Base-by-base conservation (phyloP, 2,113 vertebrate genomes). In the Ranitomeya imitator region DNA sequence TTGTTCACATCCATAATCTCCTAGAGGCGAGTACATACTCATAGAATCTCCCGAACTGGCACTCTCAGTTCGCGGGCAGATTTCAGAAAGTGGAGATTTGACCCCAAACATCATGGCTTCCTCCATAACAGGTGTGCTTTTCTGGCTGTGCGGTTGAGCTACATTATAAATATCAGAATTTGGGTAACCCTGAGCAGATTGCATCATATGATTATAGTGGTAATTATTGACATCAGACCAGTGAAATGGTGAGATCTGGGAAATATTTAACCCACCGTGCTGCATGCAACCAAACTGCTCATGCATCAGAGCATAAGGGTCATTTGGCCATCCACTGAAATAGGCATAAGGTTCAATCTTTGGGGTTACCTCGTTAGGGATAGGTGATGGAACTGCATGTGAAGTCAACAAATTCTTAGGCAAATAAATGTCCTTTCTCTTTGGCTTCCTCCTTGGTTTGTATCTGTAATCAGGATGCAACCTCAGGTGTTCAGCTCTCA, bases 381-480 rank as follows among this genome's bases (percentile, higher is more conserved):
- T 96, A 93, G 93, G 95, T 85, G 97, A 97, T n/a, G 95, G 90
- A 16, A 93, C 95, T 37, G 93, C 92, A 0, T 96, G 97, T 0
- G 96, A 95, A 54, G 96, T 95, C 93, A 98, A 90, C 79, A 98
- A 94, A 52, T 96, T 96, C 0, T 97, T 95, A 7, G 97, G 96
- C 91, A 99, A 91, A 90, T 98, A 99, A 92, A 97, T 97, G 95
- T 99, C 97, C 95, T 99, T 99, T 94, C 99, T 99, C 95, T 99
- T 99, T 95, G 97, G 98, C 96, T 99, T 99, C 91, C 97, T 95
- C 89, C 97, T 96, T 87, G 98, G 97, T 93, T 97, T 97, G 94
- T 99, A 99, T 96, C 99, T 99, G 93, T 99, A 99, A 96, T 99
- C 97, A 95, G 97, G 97, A 84, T 99, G 97, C 92, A 99, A 97